Conservation (phyloP, 2,888 invertebrate genomes). For the Ophioninae sp. region DNA sequence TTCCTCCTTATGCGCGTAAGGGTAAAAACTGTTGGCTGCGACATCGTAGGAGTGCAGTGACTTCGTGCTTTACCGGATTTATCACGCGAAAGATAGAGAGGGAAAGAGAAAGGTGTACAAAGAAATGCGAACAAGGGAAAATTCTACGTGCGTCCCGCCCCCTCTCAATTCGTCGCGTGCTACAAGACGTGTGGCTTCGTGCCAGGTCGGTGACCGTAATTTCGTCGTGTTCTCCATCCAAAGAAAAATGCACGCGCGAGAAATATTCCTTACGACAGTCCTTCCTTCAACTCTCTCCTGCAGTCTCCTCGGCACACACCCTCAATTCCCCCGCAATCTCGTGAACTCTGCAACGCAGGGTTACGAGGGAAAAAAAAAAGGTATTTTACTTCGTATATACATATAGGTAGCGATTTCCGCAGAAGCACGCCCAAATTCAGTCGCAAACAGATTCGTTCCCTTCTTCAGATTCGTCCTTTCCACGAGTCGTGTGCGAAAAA, state of each 20-base stretch:
- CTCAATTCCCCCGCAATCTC: slow-evolving; percentile 37
- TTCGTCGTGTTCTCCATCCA: slow-evolving; percentile 59
- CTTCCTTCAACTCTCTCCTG: slow-evolving; percentile 58
- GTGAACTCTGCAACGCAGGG: slow-evolving; percentile 36
- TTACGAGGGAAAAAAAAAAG: slow-evolving; percentile 30
- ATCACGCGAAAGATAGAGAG: slow-evolving; percentile 26
- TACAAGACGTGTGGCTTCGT: slow-evolving; percentile 64
- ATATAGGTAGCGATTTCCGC: not conserved
- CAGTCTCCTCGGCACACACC: slow-evolving; percentile 45
- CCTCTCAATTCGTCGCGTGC: slow-evolving; percentile 58
- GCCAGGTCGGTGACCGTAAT: slow-evolving; percentile 67
- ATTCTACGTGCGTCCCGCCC: slow-evolving; percentile 54
- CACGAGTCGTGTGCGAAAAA: not conserved
- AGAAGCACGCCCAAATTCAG: not conserved
- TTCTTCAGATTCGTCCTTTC: not conserved
- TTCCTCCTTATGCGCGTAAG: slow-evolving; percentile 13
- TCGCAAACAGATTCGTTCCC: not conserved
- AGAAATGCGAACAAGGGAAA: slow-evolving; percentile 52
- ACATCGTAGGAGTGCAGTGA: slow-evolving; percentile 38
- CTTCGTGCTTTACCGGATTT: slow-evolving; percentile 52
- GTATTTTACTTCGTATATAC: not conserved
- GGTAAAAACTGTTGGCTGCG: slow-evolving; percentile 56
- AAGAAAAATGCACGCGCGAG: slow-evolving; percentile 65
- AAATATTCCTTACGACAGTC: slow-evolving; percentile 66
- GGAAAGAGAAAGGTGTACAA: slow-evolving; percentile 39